A percentile compares a stretch with the other conserved stretches of the same genome.
These are phyloP conservation scores for Brachypodius melanocephalos DNA, from an alignment of 2,113 vertebrate species.

Conservation along the genomic window DNA sequence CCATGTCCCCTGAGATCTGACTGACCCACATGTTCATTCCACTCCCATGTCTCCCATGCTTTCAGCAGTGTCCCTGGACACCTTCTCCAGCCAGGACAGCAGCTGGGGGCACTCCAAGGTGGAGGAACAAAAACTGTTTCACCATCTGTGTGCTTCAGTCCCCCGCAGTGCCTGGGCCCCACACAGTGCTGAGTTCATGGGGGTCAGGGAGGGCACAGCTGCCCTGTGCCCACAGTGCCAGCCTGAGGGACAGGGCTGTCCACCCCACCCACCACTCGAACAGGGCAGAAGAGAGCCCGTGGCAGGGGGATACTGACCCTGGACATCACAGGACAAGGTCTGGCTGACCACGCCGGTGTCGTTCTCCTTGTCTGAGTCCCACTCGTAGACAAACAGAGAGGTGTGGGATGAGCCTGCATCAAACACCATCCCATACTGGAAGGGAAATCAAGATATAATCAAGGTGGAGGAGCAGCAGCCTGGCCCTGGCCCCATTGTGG, in stretches of 20 bases:
- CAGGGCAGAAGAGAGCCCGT: not conserved
- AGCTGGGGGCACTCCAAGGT: not conserved
- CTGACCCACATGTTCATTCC: rapidly evolving
- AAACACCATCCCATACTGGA: conserved; percentile 86
- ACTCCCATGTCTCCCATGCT: not conserved
- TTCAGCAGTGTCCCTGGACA: not conserved
- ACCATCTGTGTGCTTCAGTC: not conserved
- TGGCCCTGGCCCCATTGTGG: not conserved
- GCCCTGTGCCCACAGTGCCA: rapidly evolving
- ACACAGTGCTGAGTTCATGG: rapidly evolving
- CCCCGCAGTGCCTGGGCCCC: not conserved
- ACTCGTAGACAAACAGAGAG: conserved; percentile 84
- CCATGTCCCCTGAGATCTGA: not conserved
- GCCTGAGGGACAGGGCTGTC: rapidly evolving
- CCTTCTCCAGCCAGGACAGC: not conserved
- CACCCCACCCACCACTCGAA: not conserved
- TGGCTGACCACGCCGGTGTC: conserved; percentile 85
- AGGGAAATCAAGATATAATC: not conserved
- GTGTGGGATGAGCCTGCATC: conserved; percentile 91
- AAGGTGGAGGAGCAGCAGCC: not conserved
- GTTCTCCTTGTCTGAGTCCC: conserved; percentile 86
- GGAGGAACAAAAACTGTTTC: not conserved
- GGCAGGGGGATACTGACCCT: conserved; percentile 67
- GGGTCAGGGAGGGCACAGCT: not conserved
- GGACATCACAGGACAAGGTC: conserved; percentile 77